phyloP scores from a whole-genome alignment of 2,888 invertebrate species.

The Hymenopus coronatus region DNA sequence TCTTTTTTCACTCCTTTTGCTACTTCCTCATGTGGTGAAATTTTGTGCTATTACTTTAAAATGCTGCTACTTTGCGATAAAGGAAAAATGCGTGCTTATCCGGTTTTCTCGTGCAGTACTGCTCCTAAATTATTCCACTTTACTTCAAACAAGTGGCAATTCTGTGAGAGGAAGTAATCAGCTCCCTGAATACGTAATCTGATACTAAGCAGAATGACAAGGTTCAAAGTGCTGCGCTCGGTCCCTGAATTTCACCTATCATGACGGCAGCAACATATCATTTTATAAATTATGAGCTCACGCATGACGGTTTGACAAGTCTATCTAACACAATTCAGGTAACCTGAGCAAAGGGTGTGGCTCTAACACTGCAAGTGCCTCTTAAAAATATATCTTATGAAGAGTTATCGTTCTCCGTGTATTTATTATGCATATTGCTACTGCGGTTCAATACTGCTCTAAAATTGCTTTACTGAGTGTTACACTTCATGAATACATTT shows the following conservation, averaged over 20 bases:
- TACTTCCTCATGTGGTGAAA: neutral
- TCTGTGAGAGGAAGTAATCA: neutral
- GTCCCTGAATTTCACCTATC: neutral
- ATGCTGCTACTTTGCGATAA: neutral
- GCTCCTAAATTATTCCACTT: neutral
- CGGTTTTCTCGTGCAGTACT: neutral
- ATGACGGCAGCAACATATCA: neutral
- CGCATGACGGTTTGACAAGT: neutral
- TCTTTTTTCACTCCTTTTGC: no score
- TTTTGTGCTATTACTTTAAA: neutral
- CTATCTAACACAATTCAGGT: neutral
- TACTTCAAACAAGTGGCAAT: neutral
- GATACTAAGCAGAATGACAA: neutral
- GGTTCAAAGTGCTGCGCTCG: neutral
- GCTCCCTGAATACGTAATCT: neutral
- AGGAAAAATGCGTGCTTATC: neutral
- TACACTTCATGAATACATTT: no score
- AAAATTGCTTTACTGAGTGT: no score
- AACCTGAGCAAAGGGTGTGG: neutral
- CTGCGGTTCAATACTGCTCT: no score
- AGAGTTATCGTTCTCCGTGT: neutral
- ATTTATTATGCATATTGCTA: no score
- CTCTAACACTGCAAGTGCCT: neutral
- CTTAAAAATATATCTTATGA: neutral
- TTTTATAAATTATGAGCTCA: neutral